These are phyloP conservation scores for Augiades crinisus DNA, from an alignment of 2,888 invertebrate genomes.

Conservation along the genomic window DNA sequence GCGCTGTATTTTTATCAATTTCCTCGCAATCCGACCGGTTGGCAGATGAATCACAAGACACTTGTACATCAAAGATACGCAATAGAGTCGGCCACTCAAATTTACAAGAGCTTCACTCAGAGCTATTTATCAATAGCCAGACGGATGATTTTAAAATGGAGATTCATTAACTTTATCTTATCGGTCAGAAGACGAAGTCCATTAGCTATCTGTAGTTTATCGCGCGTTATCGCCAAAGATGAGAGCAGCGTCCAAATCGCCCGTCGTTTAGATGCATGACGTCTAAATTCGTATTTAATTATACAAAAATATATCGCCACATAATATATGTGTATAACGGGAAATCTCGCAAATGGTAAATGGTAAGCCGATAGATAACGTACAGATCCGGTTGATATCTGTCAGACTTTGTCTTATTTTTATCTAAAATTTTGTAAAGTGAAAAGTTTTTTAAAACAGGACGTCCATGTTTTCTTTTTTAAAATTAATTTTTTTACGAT, in stretches of 20 bases:
- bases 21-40: constrained; percentile 10
- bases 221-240: constrained; percentile 56
- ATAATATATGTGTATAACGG: constrained; percentile 22
- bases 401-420: no score
- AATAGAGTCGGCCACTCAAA: constrained; percentile 20
- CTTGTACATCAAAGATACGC: constrained; percentile 19
- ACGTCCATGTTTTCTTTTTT: no score
- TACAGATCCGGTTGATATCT: not conserved
- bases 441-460: no score
- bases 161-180: constrained; percentile 67
- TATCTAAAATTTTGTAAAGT: no score
- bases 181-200: constrained; percentile 52
- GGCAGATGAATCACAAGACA: constrained; percentile 14
- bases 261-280: constrained; percentile 45
- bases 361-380: not conserved
- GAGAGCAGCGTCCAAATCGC: constrained; percentile 51
- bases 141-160: constrained; percentile 43
- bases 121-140: constrained; percentile 37
- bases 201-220: constrained; percentile 63
- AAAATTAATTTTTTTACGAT: no score
- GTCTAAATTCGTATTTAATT: constrained; percentile 54
- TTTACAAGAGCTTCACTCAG: constrained; percentile 26
- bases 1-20: constrained; percentile 10
- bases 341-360: no score
- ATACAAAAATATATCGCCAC: no score